phyloP scores from a whole-genome alignment of 2,113 vertebrate genomes.

The Candoia aspera region DNA sequence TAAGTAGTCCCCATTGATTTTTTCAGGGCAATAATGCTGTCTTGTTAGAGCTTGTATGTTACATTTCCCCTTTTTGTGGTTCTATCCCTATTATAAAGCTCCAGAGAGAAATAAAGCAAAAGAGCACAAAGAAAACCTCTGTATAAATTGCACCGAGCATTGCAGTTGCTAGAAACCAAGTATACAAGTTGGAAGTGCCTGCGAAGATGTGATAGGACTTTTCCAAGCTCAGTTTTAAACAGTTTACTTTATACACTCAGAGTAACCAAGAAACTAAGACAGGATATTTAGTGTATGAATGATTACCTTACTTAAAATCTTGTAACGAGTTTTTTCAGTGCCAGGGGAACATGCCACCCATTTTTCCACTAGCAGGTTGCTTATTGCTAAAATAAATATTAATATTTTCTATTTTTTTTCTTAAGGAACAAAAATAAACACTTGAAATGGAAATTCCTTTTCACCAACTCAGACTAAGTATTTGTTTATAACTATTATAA shows the following conservation, averaged over 20 bases:
- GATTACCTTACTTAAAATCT: constrained; percentile 9
- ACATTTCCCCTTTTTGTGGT: not conserved
- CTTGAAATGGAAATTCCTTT: rapidly evolving
- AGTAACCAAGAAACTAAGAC: not conserved
- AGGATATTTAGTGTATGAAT: not conserved
- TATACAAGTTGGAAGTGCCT: not conserved
- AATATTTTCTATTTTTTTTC: not conserved
- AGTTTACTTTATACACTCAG: constrained; percentile 27
- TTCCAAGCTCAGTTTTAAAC: constrained; percentile 11
- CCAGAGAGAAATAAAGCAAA: constrained; percentile 43
- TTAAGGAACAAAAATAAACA: not conserved
- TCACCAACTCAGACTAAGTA: not conserved
- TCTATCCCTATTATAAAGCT: constrained; percentile 45
- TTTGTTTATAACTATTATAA: not conserved
- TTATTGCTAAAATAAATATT: rapidly evolving
- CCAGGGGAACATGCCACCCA: not conserved
- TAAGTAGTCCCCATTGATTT: constrained; percentile 51
- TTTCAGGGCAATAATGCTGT: constrained; percentile 50
- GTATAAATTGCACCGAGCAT: constrained; percentile 49
- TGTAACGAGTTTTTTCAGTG: not conserved
- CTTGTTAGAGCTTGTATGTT: not conserved
- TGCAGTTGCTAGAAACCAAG: constrained; percentile 47
- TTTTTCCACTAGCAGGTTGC: not conserved
- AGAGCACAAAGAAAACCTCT: constrained; percentile 40
- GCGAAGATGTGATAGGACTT: not conserved